phyloP scores from a whole-genome alignment of 1,140 invertebrate species.

The Zelostemma sp. region DNA sequence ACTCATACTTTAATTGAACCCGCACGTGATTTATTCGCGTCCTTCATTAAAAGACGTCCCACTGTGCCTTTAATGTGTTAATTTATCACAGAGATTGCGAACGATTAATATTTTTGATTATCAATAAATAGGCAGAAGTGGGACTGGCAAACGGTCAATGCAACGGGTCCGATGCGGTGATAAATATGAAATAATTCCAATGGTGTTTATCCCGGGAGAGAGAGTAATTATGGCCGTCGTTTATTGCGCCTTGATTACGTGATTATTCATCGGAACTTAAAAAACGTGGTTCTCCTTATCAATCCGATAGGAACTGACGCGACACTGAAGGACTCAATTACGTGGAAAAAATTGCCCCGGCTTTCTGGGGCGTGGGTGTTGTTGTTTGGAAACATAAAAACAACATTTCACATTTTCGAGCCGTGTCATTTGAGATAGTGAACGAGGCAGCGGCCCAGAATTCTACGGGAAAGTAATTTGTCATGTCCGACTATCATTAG shows the following conservation, averaged over 20 bases:
- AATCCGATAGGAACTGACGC: not conserved
- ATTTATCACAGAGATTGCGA: slow-evolving; percentile 35
- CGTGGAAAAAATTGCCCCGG: slow-evolving; percentile 2
- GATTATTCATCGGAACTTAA: not conserved
- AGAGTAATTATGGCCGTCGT: too few relatives aligned
- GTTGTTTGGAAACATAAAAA: slow-evolving; percentile 34
- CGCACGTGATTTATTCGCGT: slow-evolving; percentile 33
- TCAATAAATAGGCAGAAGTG: slow-evolving; percentile 18
- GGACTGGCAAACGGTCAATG: too few relatives aligned
- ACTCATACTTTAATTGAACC: slow-evolving; percentile 30
- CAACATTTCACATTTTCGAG: slow-evolving; percentile 42
- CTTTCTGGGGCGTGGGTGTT: slow-evolving; percentile 22
- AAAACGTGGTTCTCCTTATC: not conserved
- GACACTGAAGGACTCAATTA: slow-evolving; percentile 32
- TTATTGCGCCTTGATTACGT: too few relatives aligned
- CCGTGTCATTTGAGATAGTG: slow-evolving; percentile 39
- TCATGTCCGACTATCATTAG: slow-evolving; percentile 52
- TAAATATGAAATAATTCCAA: too few relatives aligned
- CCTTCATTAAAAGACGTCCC: slow-evolving; percentile 37
- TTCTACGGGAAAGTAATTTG: slow-evolving; percentile 51
- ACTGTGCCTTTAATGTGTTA: slow-evolving; percentile 34
- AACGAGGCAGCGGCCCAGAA: slow-evolving; percentile 48
- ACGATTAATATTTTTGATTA: slow-evolving; percentile 22
- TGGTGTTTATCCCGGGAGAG: too few relatives aligned
- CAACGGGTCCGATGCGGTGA: too few relatives aligned